A percentile compares a stretch with the other conserved stretches of the same genome.
phyloP scores from a whole-genome alignment of 2,888 invertebrate genomes.

The Osmoderma eremita region DNA sequence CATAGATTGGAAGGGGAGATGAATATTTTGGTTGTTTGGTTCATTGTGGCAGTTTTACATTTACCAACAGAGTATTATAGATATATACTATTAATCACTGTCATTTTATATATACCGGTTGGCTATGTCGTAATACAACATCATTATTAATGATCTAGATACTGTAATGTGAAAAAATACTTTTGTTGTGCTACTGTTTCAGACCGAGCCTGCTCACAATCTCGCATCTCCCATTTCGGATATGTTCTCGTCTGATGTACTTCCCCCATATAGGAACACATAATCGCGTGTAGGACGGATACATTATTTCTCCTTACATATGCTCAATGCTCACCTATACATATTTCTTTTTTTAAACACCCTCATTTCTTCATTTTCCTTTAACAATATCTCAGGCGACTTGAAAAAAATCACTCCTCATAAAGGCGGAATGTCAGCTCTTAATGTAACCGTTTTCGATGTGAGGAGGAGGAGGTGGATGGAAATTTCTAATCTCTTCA shows the following conservation, averaged over 20 bases:
- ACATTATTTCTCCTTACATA: neutral
- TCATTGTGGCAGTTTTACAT: constrained; percentile 30
- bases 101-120: constrained; percentile 53
- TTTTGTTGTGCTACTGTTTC: constrained; percentile 52
- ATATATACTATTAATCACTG: constrained; percentile 56
- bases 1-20: neutral
- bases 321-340: neutral
- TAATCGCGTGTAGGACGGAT: neutral
- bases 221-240: constrained; percentile 19
- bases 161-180: constrained; percentile 52
- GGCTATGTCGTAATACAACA: constrained; percentile 54
- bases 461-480: no score
- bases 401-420: no score
- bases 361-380: neutral
- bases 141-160: constrained; percentile 56
- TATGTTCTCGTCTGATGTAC: constrained; percentile 1
- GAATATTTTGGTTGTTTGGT: constrained; percentile 23
- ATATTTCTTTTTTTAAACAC: neutral
- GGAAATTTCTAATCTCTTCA: no score
- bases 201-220: constrained; percentile 35
- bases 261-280: neutral
- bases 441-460: no score
- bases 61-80: constrained; percentile 51
- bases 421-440: no score
- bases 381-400: neutral